Base-by-base conservation (phyloP, 1,140 invertebrate species). In the Pseudachorutes palmiensis region DNA sequence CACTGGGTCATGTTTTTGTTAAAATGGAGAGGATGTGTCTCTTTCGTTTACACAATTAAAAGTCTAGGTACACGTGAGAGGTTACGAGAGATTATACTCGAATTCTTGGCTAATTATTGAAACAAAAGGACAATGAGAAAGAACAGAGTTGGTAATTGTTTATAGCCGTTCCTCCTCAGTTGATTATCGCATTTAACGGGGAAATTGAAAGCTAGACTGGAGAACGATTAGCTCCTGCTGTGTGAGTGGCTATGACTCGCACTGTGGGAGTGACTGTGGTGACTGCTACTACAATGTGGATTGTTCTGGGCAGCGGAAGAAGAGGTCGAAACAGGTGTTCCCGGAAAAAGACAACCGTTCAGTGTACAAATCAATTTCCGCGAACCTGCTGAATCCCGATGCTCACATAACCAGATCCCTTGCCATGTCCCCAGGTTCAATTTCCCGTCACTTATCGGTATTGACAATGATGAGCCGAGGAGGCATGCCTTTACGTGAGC, bases 401-500 rank as follows among this genome's bases (percentile, higher is more conserved):
- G 94, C 82, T 98, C 94, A 82, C 94, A 97, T 67, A 98, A 83
- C 94, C 94, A 98, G 69, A 98, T 88, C 64, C 94, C 94, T 82
- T 97, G 94, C 94, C 94, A 97, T 72, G 91, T 94, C 64, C 94
- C 94, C 70, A 97, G 81, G 75, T 93, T 94, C 71, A 97, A 82
- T 79, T 94, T 92, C 62, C 94, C 94, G 76, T 97, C 91, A 67
- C 92, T 94, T 76, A 97, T 94, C 72, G 94, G 94, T 76, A 97
- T 92, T 76, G 91, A 96, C 74, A 97, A 81, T 71, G 92, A 94
- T 65, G 93, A 95, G 70, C 94, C 94, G 72, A 97, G 82, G 78
- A 98, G 94, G 79, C 92, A 94, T 63, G 94, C 92, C 81, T 98
- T 98, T 69, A 96, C 91, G 78, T 98, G 94, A 69, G 94, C 94